These are phyloP conservation scores for Montifringilla adamsi DNA, from an alignment of 2,113 vertebrate genomes.

Conservation along the genomic window DNA sequence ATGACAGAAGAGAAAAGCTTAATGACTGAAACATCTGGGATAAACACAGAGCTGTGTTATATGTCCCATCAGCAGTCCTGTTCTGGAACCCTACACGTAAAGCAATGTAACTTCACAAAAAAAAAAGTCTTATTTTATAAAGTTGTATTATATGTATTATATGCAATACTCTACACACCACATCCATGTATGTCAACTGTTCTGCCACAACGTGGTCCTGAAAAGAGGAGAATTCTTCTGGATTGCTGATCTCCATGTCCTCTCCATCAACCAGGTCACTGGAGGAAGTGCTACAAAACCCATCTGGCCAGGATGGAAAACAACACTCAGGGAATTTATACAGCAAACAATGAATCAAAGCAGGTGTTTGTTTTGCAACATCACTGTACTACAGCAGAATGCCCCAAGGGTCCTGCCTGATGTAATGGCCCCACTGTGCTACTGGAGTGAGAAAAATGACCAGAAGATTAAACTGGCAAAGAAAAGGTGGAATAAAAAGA, in stretches of 20 bases:
- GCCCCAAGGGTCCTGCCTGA: neutral
- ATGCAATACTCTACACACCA: constrained; percentile 72
- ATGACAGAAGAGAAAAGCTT: neutral
- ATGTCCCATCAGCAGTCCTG: neutral
- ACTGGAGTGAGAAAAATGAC: neutral
- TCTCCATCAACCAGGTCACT: constrained; percentile 81
- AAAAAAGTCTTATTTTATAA: neutral
- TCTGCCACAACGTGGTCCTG: constrained; percentile 87
- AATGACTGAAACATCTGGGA: neutral
- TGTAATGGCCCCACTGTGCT: neutral
- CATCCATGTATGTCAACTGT: constrained; percentile 96
- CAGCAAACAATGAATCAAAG: neutral
- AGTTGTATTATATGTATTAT: neutral
- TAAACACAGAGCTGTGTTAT: neutral
- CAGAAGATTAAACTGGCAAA: neutral
- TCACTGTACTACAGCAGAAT: neutral
- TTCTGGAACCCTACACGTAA: neutral
- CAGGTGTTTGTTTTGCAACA: neutral
- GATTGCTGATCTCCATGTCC: constrained; percentile 74
- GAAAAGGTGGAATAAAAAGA: neutral
- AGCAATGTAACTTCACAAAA: neutral
- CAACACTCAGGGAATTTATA: neutral
- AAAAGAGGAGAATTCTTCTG: constrained; percentile 87
- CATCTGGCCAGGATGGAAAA: constrained; percentile 67
- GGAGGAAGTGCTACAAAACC: constrained; percentile 70